A percentile compares a stretch with the other conserved stretches of the same genome.
These are phyloP conservation scores for Zalophus californianus DNA, from an alignment of 2,797 vertebrate genomes.

Conservation along the genomic window DNA sequence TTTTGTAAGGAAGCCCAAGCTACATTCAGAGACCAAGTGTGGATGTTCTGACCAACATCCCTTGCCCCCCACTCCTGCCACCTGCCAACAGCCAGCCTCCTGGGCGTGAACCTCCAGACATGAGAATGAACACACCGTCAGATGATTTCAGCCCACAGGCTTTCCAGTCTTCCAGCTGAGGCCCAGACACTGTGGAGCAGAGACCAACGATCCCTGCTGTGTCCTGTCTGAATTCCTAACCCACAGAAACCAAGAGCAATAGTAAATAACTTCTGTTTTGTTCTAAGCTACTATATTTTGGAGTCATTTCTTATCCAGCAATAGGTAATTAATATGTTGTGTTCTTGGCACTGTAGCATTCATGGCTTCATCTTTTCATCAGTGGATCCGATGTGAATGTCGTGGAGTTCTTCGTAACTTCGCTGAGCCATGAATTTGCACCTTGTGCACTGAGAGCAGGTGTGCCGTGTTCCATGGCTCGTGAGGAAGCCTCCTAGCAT, in stretches of 20 bases:
- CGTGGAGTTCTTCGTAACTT: neutral
- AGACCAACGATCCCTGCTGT: too few relatives aligned
- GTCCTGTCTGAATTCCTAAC: neutral
- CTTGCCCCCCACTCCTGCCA: rapidly evolving
- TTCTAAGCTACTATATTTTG: neutral
- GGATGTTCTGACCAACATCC: neutral
- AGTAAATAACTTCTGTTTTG: neutral
- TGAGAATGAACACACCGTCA: neutral
- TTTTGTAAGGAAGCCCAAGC: neutral
- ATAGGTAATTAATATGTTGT: neutral
- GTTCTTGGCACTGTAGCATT: neutral
- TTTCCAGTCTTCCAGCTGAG: neutral
- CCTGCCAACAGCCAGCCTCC: neutral
- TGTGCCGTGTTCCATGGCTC: neutral
- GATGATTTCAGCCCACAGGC: neutral
- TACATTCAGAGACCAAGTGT: neutral
- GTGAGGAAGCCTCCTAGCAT: neutral
- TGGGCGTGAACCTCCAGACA: neutral
- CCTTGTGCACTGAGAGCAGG: neutral
- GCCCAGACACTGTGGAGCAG: neutral
- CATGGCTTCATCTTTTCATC: neutral
- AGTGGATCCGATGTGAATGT: neutral
- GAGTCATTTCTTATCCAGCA: neutral
- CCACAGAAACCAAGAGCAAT: neutral
- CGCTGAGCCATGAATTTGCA: neutral